phyloP scores from a whole-genome alignment of 2,797 vertebrate species.

The Chanos chanos region DNA sequence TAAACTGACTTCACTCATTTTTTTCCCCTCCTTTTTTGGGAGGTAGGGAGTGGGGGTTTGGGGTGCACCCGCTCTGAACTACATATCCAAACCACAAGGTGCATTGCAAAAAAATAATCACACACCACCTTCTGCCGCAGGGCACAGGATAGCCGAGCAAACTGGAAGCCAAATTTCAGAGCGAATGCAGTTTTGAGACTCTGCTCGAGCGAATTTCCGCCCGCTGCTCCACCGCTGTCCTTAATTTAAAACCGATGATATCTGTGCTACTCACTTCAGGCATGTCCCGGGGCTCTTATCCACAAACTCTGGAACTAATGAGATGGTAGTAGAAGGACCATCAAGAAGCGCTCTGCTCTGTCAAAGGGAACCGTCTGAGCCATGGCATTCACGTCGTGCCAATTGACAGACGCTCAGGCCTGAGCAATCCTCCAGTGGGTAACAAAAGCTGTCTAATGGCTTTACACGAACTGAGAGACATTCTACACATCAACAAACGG shows the following conservation, averaged over 20 bases:
- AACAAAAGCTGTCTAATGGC: background rate
- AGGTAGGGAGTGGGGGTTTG: too few species aligned
- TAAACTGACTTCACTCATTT: too few species aligned
- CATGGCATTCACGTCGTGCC: conserved; percentile 12
- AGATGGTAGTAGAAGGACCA: conserved; percentile 13
- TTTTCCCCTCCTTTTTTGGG: too few species aligned
- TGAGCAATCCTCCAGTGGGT: conserved; percentile 15
- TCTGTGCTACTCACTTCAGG: conserved; percentile 12
- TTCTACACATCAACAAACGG: too few species aligned
- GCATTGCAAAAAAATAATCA: too few species aligned
- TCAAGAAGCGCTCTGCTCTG: conserved; percentile 9
- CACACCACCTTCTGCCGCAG: too few species aligned
- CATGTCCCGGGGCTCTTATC: conserved; percentile 20
- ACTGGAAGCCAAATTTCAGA: background rate
- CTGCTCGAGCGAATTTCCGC: conserved; percentile 19
- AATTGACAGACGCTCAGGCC: background rate
- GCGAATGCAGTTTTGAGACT: background rate
- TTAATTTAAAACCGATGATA: background rate
- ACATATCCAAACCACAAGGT: too few species aligned
- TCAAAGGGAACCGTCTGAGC: conserved; percentile 14
- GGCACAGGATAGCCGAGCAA: background rate
- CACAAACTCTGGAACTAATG: conserved; percentile 16
- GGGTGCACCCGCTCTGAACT: too few species aligned
- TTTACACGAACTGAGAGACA: background rate
- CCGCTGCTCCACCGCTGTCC: conserved; percentile 21